Base-by-base conservation (phyloP, 2,797 vertebrate species). In the Heterohyrax brucei region DNA sequence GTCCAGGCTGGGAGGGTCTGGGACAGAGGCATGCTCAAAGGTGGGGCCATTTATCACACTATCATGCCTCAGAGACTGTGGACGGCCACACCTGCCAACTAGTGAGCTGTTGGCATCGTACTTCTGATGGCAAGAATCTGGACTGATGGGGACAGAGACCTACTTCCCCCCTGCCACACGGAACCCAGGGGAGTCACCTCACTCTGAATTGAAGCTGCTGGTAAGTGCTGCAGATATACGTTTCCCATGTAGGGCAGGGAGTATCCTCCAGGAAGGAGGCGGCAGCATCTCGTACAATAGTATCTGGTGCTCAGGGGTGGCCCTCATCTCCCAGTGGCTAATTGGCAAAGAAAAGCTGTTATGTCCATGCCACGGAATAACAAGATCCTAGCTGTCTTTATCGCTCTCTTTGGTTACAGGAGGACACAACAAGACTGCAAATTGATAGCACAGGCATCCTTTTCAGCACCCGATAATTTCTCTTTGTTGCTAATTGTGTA, bases 401-500 rank as follows among this genome's bases (percentile, higher is more conserved):
- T 44, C 39, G 2, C 48, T 61, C 66, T 33, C 2, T 53, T 61
- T 79, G 79, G 50, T 30, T 80, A 89, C 0, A 72, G 59, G 73
- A 91, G 59, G 61, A 84, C 9, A 30, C 33, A 48, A 33, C 39
- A 75, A 28, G 75, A 39, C 10, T 26, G 33, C 16, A 72, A 61
- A 70, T 4, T 5, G 53, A 73, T 19, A 22, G 30, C 39, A 18
- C 0, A 12, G 16, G 4, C 72, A 4, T 44, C 46, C 48, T 33
- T 48, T 88, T 79, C 78, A 70, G 50, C n/a, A 82, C 61, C 73
- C 64, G 16, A 44, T 53, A 26, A 59, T 30, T 92, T 61, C 89
- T 81, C 92, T 76, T 61, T 62, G 83, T 82, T 89, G 90, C 62
- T 95, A 93, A 93, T 70, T 84, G 50, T 64, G 39, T 7, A 26